Evolutionary conservation across 2,113 vertebrate species (phyloP).

Genomic region (Pelvicachromis taeniatus): DNA sequence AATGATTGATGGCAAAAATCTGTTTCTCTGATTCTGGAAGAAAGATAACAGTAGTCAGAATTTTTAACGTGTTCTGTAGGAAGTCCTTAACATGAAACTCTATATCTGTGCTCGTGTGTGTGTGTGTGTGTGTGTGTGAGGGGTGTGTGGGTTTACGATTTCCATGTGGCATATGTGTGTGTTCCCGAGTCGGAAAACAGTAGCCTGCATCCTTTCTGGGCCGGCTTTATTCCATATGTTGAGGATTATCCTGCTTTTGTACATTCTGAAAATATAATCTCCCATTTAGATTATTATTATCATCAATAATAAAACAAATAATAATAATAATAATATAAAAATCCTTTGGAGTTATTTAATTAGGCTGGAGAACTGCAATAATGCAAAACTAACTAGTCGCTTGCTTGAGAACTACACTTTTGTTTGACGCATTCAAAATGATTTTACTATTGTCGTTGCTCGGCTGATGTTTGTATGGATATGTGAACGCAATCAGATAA

Average conservation of each 20-base stretch:
- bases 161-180: neutral
- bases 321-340: neutral
- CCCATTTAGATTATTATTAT: neutral
- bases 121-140: neutral
- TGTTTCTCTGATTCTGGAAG: neutral
- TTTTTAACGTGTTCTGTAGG: neutral
- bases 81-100: neutral
- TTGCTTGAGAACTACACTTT: neutral
- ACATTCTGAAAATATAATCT: neutral
- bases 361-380: neutral
- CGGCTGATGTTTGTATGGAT: neutral
- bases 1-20: neutral
- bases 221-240: neutral
- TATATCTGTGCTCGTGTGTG: neutral
- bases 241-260: neutral
- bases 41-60: neutral
- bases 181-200: neutral
- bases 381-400: neutral
- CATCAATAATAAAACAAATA: neutral
- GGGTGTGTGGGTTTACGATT: too few species aligned
- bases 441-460: neutral
- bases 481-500: neutral
- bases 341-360: neutral
- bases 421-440: neutral
- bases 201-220: neutral